These are phyloP conservation scores for Anguilla anguilla DNA, from an alignment of 2,797 vertebrate genomes.

Conservation along the genomic window DNA sequence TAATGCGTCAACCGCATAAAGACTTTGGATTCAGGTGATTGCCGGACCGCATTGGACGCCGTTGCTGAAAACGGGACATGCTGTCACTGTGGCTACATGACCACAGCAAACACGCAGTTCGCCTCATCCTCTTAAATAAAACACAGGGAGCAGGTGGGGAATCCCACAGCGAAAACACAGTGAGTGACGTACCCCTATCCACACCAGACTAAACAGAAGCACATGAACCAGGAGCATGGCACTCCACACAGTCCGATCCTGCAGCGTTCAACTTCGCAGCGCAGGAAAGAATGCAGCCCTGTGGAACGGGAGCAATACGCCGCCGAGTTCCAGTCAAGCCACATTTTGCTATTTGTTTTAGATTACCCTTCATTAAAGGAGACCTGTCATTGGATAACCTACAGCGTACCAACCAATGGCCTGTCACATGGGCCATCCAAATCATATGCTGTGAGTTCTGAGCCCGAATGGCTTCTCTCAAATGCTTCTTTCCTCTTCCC, in stretches of 20 bases:
- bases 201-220: slow-evolving; percentile 64
- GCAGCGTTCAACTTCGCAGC: slow-evolving; percentile 48
- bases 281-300: not conserved
- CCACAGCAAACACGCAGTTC: slow-evolving; percentile 26
- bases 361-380: not conserved
- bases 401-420: not conserved
- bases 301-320: not conserved
- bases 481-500: not conserved
- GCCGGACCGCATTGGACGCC: not conserved
- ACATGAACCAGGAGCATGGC: slow-evolving; percentile 63
- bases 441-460: not conserved
- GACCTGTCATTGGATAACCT: not conserved
- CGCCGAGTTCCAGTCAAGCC: not conserved
- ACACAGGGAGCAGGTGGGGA: slow-evolving; percentile 62
- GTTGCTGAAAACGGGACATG: not conserved
- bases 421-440: not conserved
- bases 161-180: slow-evolving; percentile 59
- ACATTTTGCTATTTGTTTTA: not conserved
- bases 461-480: not conserved
- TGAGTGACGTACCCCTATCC: slow-evolving; percentile 63
- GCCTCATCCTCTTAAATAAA: slow-evolving; percentile 53
- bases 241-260: slow-evolving; percentile 51
- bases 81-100: not conserved
- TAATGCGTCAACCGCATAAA: not conserved
- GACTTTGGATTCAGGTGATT: not conserved